A percentile compares a stretch with the other conserved stretches of the same genome.
These are phyloP conservation scores for Melitaea athalia DNA, from an alignment of 2,888 invertebrate species.

Conservation along the genomic window DNA sequence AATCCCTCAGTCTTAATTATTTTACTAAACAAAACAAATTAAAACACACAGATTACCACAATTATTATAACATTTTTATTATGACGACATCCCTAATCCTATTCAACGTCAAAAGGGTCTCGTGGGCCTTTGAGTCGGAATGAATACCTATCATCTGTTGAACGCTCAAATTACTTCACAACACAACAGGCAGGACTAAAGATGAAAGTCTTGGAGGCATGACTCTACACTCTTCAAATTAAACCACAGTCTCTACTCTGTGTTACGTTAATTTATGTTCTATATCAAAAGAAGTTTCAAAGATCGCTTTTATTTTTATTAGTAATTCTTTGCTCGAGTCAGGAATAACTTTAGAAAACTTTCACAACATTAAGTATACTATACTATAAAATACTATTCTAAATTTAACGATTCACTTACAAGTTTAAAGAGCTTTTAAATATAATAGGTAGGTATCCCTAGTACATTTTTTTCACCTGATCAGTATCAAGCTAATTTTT, in stretches of 20 bases:
- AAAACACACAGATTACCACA: neutral
- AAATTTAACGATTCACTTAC: no score
- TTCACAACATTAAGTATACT: no score
- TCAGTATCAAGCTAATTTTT: no score
- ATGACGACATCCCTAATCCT: neutral
- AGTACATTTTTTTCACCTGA: no score
- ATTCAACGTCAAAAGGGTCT: neutral
- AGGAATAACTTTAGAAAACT: no score
- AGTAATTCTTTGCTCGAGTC: no score
- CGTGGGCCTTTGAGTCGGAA: neutral
- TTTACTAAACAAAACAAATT: neutral
- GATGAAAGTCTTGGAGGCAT: neutral
- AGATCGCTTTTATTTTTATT: neutral
- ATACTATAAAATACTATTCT: no score
- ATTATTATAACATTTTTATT: neutral
- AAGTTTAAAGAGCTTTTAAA: no score
- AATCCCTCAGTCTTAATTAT: no score
- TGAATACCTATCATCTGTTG: slow-evolving; percentile 4
- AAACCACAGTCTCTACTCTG: neutral
- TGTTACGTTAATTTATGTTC: neutral
- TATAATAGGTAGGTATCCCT: no score
- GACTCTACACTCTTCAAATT: neutral
- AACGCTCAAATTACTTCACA: neutral
- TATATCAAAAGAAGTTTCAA: neutral
- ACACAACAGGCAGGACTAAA: neutral